Conservation (phyloP, 2,888 invertebrate genomes). For the Calliscelio sp. region DNA sequence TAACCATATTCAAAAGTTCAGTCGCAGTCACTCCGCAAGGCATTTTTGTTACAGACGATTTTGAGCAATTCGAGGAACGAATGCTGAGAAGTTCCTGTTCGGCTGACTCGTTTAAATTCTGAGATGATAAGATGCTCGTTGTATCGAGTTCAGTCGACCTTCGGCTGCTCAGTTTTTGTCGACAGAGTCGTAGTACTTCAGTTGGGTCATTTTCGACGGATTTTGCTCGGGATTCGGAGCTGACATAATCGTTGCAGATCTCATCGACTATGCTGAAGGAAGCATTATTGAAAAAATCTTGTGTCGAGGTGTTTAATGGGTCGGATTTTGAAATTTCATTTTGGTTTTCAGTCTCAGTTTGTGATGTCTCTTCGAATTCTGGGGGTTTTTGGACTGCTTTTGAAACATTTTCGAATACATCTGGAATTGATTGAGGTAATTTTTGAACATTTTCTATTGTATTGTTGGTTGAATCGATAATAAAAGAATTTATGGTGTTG, state of each 20-base stretch:
- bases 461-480: too few relatives aligned
- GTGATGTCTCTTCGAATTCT: too few relatives aligned
- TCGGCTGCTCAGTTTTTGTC: too few relatives aligned
- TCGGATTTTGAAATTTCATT: too few relatives aligned
- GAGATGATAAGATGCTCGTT: background rate
- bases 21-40: constrained; percentile 63
- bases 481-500: too few relatives aligned
- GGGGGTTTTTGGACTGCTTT: too few relatives aligned
- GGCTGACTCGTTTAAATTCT: constrained; percentile 35
- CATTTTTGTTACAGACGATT: constrained; percentile 8
- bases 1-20: constrained; percentile 36
- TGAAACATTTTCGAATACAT: too few relatives aligned
- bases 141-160: constrained; percentile 2
- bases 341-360: too few relatives aligned
- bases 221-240: background rate
- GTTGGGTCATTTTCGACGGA: background rate
- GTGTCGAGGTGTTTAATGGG: constrained; percentile 76
- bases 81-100: constrained; percentile 53
- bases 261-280: constrained; percentile 76
- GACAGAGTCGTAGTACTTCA: too few relatives aligned
- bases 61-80: background rate
- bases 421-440: too few relatives aligned
- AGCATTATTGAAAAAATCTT: constrained; percentile 78
- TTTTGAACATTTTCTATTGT: too few relatives aligned
- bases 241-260: constrained; percentile 63